A percentile compares a stretch with the other conserved stretches of the same genome.
Conservation (phyloP, 2,888 invertebrate genomes). For the Epiblema foenella region DNA sequence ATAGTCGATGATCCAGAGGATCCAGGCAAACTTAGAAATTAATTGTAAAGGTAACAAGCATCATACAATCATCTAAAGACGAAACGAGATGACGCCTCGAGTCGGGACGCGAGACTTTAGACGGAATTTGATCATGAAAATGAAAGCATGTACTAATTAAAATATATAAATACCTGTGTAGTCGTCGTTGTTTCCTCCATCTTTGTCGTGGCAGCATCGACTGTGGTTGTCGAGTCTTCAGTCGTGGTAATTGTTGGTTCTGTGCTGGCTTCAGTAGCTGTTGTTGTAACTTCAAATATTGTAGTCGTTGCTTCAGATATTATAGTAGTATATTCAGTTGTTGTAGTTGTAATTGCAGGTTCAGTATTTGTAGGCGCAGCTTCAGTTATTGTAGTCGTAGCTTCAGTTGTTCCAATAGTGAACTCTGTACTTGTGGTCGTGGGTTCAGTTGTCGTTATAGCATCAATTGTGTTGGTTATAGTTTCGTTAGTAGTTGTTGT, state of each 20-base stretch:
- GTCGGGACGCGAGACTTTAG: too few species aligned
- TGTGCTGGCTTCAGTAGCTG: not conserved
- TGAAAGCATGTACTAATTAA: not conserved
- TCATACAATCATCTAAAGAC: too few species aligned
- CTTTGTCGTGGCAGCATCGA: constrained; percentile 11
- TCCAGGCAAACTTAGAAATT: too few species aligned
- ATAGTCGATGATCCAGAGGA: too few species aligned
- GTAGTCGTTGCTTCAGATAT: constrained; percentile 14
- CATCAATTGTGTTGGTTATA: not conserved
- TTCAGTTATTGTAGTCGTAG: not conserved
- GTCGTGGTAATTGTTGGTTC: constrained; percentile 6
- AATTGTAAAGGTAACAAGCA: too few species aligned
- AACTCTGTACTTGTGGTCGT: too few species aligned
- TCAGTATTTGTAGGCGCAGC: constrained; percentile 4
- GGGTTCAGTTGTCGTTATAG: too few species aligned
- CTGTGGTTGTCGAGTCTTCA: constrained; percentile 1
- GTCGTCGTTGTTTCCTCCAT: constrained; percentile 1
- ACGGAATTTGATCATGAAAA: too few species aligned
- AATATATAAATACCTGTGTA: constrained; percentile 5
- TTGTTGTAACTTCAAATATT: constrained; percentile 16
- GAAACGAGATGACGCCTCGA: too few species aligned
- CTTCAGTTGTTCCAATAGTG: too few species aligned
- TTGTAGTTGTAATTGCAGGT: constrained; percentile 29
- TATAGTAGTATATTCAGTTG: constrained; percentile 18
- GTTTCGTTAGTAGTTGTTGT: constrained; percentile 2